These are phyloP conservation scores for Novumbra hubbsi DNA, from an alignment of 2,797 vertebrate species.

Conservation along the genomic window DNA sequence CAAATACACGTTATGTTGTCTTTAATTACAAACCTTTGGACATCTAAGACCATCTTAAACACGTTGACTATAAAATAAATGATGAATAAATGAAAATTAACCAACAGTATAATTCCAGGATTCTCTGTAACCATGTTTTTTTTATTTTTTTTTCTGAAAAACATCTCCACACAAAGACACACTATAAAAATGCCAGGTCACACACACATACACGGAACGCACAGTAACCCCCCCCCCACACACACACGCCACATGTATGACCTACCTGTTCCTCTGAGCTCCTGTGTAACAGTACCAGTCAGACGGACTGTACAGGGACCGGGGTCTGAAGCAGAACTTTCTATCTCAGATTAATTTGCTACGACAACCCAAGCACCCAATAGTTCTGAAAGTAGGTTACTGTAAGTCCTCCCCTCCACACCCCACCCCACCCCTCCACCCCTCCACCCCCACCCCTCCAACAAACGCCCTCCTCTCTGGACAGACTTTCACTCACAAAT, in stretches of 20 bases:
- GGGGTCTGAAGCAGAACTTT: not conserved
- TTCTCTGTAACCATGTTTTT: not conserved
- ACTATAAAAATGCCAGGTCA: not conserved
- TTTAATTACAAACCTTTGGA: conserved; percentile 32
- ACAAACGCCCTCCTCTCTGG: conserved; percentile 6
- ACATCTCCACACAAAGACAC: not conserved
- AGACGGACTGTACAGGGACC: not conserved
- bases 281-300: not conserved
- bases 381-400: conserved; percentile 11
- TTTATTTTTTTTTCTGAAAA: not conserved
- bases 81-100: conserved; percentile 31
- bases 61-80: conserved; percentile 26
- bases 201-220: not conserved
- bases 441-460: conserved; percentile 23
- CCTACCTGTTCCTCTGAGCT: not conserved
- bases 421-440: conserved; percentile 1
- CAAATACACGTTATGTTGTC: conserved; percentile 30
- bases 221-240: not conserved
- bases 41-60: conserved; percentile 29
- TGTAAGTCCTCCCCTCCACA: not conserved
- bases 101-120: not conserved
- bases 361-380: conserved; percentile 13
- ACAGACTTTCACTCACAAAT: conserved; percentile 15
- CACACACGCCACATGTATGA: not conserved
- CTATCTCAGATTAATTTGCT: conserved; percentile 1